phyloP scores from a whole-genome alignment of 2,888 invertebrate species.

The Alviniconcha strummeri region DNA sequence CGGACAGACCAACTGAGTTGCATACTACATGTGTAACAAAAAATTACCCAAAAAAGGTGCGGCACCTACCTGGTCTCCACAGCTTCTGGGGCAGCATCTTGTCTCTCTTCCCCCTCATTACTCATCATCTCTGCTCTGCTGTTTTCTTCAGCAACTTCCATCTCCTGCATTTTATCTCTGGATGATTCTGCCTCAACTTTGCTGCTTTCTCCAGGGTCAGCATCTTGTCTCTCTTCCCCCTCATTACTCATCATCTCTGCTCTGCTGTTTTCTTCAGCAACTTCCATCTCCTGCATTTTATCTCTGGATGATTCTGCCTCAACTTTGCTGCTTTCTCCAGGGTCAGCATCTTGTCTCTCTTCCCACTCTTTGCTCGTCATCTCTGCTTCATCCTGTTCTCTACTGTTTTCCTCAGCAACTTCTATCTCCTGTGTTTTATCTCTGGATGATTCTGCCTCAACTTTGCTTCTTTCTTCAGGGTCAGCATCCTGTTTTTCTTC shows the following conservation, averaged over 20 bases:
- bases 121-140: no score
- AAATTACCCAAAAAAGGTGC: no score
- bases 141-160: constrained; percentile 20
- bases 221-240: no score
- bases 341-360: constrained; percentile 14
- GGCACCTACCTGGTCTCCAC: no score
- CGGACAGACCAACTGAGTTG: no score
- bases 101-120: no score
- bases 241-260: no score
- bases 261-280: constrained; percentile 16
- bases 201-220: no score
- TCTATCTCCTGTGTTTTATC: constrained; percentile 1
- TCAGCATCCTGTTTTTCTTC: constrained; percentile 20
- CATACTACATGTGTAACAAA: no score
- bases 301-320: not conserved
- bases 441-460: not conserved
- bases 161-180: not conserved
- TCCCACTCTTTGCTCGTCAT: constrained; percentile 28
- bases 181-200: no score
- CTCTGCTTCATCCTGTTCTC: constrained; percentile 22
- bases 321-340: no score
- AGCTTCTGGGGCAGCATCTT: no score
- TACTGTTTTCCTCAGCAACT: constrained; percentile 13
- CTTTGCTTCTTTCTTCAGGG: not conserved
- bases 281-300: not conserved